Evolutionary conservation across 1,140 invertebrate species (phyloP), one percentile per base, ranked within the genome.

Genomic region (Rhagoletis pomonella): DNA sequence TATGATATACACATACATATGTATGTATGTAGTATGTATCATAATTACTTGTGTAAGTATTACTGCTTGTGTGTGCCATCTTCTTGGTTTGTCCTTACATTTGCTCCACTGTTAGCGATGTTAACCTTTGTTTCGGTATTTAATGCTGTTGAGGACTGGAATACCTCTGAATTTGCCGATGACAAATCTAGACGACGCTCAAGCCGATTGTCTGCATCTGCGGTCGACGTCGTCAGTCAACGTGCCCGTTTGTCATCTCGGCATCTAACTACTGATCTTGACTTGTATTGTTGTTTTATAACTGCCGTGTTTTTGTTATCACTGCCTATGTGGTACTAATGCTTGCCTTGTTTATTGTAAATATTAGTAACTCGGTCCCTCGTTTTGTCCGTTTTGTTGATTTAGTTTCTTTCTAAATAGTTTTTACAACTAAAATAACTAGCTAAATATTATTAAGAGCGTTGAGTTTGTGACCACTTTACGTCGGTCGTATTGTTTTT

Each of bases 21-120:
- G 29, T 29, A 29, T 29, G 29, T 29, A 29, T 29, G 29, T 29
- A 29, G 29, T 29, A 29, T 29, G 29, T 29, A 81, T 55, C 73
- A 81, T 81, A 81, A 81, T 81, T 81, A 81, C 50, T 81, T 81
- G 73, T 81, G 90, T 91, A 89, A 90, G 90, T 87, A 60, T 39
- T 67, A 86, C 67, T 86, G 86, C 86, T 86, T 87, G n/a, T 86
- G n/a, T 86, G 65, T 87, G 87, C 87, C 87, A 87, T 88, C 87
- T 86, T 87, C 73, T 88, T 77, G 87, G 87, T 88, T 88, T 88
- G 87, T 88, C 87, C 86, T 88, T 86, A 14, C 55, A 67, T 88
- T 77, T 85, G 6, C 84, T 84, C 62, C 29, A 29, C 29, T 29
- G 29, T 29, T 29, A 29, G 29, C 29, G 29, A 29, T 29, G 29